A percentile compares a stretch with the other conserved stretches of the same genome.
phyloP scores from a whole-genome alignment of 1,140 invertebrate species.

The Drosophila sp. region DNA sequence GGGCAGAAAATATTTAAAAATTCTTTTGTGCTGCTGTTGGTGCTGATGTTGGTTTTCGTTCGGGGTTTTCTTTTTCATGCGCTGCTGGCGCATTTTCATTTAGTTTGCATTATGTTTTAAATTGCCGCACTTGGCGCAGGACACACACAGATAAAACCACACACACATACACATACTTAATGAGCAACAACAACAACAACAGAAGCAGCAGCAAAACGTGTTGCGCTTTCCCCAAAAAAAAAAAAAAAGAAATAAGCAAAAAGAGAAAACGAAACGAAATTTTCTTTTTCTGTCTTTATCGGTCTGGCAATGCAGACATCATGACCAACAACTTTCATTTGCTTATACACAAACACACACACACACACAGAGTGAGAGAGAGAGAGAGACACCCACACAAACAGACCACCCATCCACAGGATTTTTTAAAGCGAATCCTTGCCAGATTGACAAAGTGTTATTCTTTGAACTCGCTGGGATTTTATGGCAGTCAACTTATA shows the following conservation, averaged over 20 bases:
- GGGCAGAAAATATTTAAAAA: slow-evolving; percentile 73
- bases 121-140: slow-evolving; percentile 66
- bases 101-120: slow-evolving; percentile 81
- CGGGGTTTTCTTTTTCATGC: slow-evolving; percentile 26
- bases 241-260: background rate
- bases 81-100: slow-evolving; percentile 71
- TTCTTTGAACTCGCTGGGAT: background rate
- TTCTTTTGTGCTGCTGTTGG: slow-evolving; percentile 59
- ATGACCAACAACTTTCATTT: slow-evolving; percentile 56
- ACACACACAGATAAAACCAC: slow-evolving; percentile 10
- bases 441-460: slow-evolving; percentile 7
- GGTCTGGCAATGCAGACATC: slow-evolving; percentile 45
- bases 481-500: slow-evolving; percentile 21
- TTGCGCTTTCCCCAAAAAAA: slow-evolving; percentile 44
- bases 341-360: slow-evolving; percentile 33
- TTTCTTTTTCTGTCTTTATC: slow-evolving; percentile 10
- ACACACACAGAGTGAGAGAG: slow-evolving; percentile 5
- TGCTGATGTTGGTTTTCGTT: slow-evolving; percentile 20
- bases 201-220: slow-evolving; percentile 44
- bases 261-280: slow-evolving; percentile 3
- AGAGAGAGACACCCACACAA: background rate
- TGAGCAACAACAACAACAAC: slow-evolving; percentile 39
- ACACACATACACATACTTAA: slow-evolving; percentile 57
- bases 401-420: slow-evolving; percentile 1
- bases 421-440: slow-evolving; percentile 17